Percentiles rank a stretch among this genome's conserved stretches.
Conservation (phyloP, 2,113 vertebrate species). For the Psettodes erumei region DNA sequence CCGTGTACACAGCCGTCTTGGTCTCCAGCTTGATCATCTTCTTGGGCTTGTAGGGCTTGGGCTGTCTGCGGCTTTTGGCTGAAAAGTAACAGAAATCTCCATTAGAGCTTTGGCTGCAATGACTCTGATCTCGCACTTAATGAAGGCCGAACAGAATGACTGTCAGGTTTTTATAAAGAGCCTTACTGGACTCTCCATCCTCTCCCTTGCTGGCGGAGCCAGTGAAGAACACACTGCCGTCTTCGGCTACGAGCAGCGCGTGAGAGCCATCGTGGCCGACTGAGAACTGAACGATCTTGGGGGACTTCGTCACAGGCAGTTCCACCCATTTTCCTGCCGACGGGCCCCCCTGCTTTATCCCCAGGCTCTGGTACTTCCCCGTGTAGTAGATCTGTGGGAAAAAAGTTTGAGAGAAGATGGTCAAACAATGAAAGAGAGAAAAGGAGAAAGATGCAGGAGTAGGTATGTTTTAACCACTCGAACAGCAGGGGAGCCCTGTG, state of each 20-base stretch:
- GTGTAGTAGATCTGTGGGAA: constrained; percentile 96
- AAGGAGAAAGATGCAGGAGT: too few relatives aligned
- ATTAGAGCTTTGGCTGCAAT: not conserved
- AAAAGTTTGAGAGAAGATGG: not conserved
- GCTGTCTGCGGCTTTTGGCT: constrained; percentile 98
- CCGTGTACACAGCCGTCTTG: constrained; percentile 92
- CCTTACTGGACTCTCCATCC: constrained; percentile 97
- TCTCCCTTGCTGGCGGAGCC: constrained; percentile 99
- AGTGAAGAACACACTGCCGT: constrained; percentile 98
- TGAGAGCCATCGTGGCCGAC: constrained; percentile 99
- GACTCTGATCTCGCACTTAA: not conserved
- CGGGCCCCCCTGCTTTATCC: constrained; percentile 98
- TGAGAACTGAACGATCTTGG: constrained; percentile 97
- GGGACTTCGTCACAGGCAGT: constrained; percentile 96
- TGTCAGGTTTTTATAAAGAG: not conserved
- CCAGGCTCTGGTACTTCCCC: constrained; percentile 98
- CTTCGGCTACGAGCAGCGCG: constrained; percentile 95
- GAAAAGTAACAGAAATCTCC: constrained; percentile 20
- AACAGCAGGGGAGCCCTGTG: constrained; percentile 6
- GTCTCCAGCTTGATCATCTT: constrained; percentile 99
- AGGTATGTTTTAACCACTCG: constrained; percentile 19
- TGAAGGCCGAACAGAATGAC: not conserved
- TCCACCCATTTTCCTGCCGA: constrained; percentile 98
- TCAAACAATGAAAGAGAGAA: not conserved
- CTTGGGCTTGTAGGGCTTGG: constrained; percentile 99